Evolutionary conservation across 2,797 vertebrate species (phyloP), one percentile per base, ranked within the genome.

Genomic region (Amazona ochrocephala): DNA sequence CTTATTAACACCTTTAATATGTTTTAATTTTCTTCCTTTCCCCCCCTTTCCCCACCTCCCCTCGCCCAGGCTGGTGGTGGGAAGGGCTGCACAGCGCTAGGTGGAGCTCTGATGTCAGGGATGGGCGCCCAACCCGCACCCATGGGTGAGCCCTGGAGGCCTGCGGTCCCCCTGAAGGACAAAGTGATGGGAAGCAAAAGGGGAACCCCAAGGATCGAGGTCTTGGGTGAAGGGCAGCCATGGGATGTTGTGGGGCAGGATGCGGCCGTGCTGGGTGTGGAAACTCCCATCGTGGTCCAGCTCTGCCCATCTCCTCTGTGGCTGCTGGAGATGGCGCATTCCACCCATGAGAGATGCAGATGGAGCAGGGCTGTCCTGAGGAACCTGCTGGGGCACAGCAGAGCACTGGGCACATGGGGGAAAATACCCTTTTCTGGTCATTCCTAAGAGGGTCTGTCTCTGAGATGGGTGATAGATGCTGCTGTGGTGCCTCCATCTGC

Each of bases 61-160:
- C 41, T n/a, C 45, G 30, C 26, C 42, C 47, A 8, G 7, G 56
- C 58, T 44, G 87, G 56, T 4, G 2, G 19, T 20, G 65, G 66
- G 56, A 72, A 58, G 19, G 34, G 51, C 23, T 24, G 80, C 6
- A 7, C 45, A 60, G 84, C 97, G 96, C 98, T 98, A 99, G 99
- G 97, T 99, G 98, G 98, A 95, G 98, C 98, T 99, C 97, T 96
- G 96, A 97, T 76, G 87, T 96, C 74, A 78, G 93, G 27, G 39
- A 37, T 8, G 81, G 84, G 62, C 65, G 91, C 90, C 75, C 67
- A 67, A 22, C 10, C 79, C 1, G 56, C 60, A 72, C 90, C 88
- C 42, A 12, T 0, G 22, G 89, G 48, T 0, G 27, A 78, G 9
- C 39, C 30, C 53, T 3, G 45, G 16, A 12, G 29, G 24, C 6